Conservation (phyloP, 2,888 invertebrate species). For the Ernsta delagoae region DNA sequence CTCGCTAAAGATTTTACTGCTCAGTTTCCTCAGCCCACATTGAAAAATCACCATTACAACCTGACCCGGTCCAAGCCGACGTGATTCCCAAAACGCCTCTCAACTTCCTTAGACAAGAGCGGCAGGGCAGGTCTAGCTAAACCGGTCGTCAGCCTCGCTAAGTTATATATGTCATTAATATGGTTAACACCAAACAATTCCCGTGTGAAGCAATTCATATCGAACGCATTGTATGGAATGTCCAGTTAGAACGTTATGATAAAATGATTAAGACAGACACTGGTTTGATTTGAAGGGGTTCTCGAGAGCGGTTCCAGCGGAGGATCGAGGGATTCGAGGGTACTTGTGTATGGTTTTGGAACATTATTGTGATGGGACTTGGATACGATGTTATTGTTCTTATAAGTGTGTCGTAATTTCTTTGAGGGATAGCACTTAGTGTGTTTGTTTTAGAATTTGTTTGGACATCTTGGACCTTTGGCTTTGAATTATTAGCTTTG, state of each 20-base stretch:
- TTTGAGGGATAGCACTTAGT: neutral
- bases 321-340: neutral
- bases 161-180: slow-evolving; percentile 69
- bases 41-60: slow-evolving; percentile 46
- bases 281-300: slow-evolving; percentile 26
- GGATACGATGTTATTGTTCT: neutral
- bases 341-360: slow-evolving; percentile 21
- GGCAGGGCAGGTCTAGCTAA: slow-evolving; percentile 35
- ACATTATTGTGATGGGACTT: neutral
- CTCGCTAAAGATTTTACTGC: slow-evolving; percentile 54
- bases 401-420: neutral
- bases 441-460: neutral
- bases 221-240: slow-evolving; percentile 39
- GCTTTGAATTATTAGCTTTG: neutral
- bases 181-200: slow-evolving; percentile 71
- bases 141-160: slow-evolving; percentile 56
- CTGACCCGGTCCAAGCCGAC: slow-evolving; percentile 41
- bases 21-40: slow-evolving; percentile 48
- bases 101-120: neutral
- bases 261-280: slow-evolving; percentile 39
- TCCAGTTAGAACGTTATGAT: slow-evolving; percentile 45
- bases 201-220: slow-evolving; percentile 67
- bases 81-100: neutral
- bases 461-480: neutral
- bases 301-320: slow-evolving; percentile 14